A percentile compares a stretch with the other conserved stretches of the same genome.
Evolutionary conservation across 1,140 invertebrate species (phyloP).

Genomic region (Drosophila punjabiensis): DNA sequence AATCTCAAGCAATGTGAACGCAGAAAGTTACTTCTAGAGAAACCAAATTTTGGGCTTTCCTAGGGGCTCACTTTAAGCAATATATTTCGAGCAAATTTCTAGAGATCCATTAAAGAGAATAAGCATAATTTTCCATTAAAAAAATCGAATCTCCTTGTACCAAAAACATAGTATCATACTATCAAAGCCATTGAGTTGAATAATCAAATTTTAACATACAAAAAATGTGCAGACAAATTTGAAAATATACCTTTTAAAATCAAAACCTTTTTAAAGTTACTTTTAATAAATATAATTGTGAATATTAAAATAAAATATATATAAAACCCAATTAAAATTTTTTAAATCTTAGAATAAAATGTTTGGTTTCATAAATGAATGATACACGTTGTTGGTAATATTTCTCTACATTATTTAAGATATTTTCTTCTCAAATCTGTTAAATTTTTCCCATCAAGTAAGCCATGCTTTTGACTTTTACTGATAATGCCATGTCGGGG

Average conservation of each 20-base stretch:
- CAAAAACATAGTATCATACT: neutral
- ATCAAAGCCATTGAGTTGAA: conserved; percentile 1
- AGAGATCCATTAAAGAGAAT: neutral
- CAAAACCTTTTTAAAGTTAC: neutral
- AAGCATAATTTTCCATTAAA: neutral
- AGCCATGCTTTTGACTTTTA: conserved; percentile 27
- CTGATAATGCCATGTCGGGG: neutral
- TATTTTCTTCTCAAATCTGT: neutral
- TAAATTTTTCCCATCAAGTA: neutral
- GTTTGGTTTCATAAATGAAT: neutral
- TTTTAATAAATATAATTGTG: conserved; percentile 10
- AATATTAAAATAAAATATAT: neutral
- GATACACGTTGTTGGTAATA: neutral
- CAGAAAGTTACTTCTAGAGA: neutral
- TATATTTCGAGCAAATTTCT: conserved; percentile 46
- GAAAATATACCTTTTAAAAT: neutral
- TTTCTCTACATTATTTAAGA: neutral
- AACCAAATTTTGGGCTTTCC: conserved; percentile 8
- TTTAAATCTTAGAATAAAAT: neutral
- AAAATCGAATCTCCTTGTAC: conserved; percentile 26
- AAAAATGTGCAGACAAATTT: neutral
- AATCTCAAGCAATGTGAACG: conserved; percentile 36
- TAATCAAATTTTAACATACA: neutral
- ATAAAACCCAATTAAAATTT: neutral
- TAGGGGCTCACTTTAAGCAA: conserved; percentile 52